Percentiles rank a stretch among this genome's conserved stretches.
phyloP scores from a whole-genome alignment of 1,140 invertebrate genomes.

The Drosophila pachea region DNA sequence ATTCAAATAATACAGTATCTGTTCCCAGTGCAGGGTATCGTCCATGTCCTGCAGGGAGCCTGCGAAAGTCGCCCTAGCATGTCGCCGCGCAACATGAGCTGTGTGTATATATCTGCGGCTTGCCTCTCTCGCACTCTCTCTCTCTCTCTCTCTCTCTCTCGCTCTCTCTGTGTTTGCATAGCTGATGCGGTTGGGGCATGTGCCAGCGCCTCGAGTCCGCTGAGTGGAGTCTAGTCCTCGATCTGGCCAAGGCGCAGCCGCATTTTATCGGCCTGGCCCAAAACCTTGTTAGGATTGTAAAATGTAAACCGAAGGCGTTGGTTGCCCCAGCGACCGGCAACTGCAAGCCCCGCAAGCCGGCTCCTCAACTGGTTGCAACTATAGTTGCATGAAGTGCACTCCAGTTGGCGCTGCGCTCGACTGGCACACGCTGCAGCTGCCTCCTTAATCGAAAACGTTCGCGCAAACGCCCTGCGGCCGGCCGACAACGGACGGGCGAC shows the following conservation, averaged over 20 bases:
- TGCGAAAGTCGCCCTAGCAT: no score
- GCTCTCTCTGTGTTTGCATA: constrained; percentile 64
- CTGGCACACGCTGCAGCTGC: constrained; percentile 63
- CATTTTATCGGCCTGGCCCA: constrained; percentile 64
- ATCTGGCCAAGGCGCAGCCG: constrained; percentile 3
- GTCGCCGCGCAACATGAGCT: constrained; percentile 6
- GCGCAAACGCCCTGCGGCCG: constrained; percentile 68
- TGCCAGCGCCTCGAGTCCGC: constrained; percentile 51
- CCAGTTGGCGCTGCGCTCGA: constrained; percentile 45
- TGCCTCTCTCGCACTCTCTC: constrained; percentile 25
- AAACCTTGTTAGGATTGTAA: constrained; percentile 76
- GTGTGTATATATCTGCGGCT: constrained; percentile 29
- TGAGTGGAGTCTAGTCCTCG: constrained; percentile 12
- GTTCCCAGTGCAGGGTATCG: neutral
- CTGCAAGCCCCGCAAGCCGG: neutral
- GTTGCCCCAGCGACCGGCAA: constrained; percentile 20
- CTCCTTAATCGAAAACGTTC: constrained; percentile 67
- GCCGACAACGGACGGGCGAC: constrained; percentile 23
- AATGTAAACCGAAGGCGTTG: constrained; percentile 76
- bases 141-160: constrained; percentile 1
- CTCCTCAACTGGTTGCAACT: neutral
- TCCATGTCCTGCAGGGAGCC: neutral
- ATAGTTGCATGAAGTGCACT: constrained; percentile 37
- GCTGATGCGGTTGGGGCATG: constrained; percentile 60
- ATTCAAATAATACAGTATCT: neutral